Evolutionary conservation across 2,797 vertebrate genomes (phyloP).

Genomic region (Pyrocephalus nanus): DNA sequence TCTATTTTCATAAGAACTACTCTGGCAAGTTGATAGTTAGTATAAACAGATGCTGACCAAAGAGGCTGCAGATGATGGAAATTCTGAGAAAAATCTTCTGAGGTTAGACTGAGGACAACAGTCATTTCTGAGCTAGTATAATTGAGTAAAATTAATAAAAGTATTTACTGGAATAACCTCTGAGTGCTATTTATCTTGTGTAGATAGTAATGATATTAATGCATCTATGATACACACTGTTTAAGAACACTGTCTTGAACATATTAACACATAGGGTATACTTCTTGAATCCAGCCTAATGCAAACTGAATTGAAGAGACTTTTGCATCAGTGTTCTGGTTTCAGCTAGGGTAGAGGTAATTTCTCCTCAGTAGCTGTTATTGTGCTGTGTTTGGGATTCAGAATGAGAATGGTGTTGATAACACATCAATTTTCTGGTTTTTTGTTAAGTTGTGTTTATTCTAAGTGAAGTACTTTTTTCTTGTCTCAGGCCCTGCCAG

Average conservation of each 20-base stretch:
- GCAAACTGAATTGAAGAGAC: neutral
- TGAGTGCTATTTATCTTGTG: neutral
- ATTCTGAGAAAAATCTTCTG: neutral
- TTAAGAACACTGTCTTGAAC: neutral
- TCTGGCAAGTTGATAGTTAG: neutral
- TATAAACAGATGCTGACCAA: neutral
- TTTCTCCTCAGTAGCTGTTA: neutral
- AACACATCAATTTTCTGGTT: neutral
- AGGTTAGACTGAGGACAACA: neutral
- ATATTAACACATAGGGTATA: neutral
- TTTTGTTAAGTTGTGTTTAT: neutral
- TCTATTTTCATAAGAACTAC: neutral
- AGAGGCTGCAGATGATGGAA: neutral
- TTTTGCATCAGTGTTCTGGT: neutral
- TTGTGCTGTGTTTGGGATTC: neutral
- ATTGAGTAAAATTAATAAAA: neutral
- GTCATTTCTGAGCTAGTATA: neutral
- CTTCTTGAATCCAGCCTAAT: neutral
- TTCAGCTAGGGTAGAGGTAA: neutral
- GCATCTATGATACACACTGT: neutral
- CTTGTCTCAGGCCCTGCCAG: neutral
- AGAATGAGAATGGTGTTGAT: neutral
- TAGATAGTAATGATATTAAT: neutral
- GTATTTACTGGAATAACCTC: neutral
- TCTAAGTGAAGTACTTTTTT: neutral